A percentile compares a stretch with the other conserved stretches of the same genome.
These are phyloP conservation scores for Pissodes strobi DNA, from an alignment of 1,140 invertebrate species.

Conservation along the genomic window DNA sequence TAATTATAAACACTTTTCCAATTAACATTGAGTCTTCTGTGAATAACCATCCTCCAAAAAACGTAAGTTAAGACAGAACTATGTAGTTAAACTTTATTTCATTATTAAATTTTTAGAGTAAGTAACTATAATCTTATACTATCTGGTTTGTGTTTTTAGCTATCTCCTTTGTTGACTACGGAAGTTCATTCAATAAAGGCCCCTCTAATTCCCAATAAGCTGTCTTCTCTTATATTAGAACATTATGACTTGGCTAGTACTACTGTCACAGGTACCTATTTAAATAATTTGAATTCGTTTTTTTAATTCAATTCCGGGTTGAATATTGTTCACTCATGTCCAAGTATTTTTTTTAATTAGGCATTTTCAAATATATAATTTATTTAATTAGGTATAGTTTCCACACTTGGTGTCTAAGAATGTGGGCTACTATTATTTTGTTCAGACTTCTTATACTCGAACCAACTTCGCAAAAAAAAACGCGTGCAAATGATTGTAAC, in stretches of 20 bases:
- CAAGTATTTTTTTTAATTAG: too few relatives aligned
- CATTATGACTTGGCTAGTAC: slow-evolving; percentile 94
- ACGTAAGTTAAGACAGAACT: slow-evolving; percentile 21
- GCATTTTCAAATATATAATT: too few relatives aligned
- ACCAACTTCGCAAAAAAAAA: too few relatives aligned
- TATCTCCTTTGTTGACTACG: slow-evolving; percentile 67
- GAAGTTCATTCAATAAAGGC: slow-evolving; percentile 75
- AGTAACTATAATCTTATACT: background rate
- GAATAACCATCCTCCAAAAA: slow-evolving; percentile 65
- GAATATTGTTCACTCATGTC: background rate
- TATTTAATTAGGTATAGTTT: too few relatives aligned
- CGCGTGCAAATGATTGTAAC: too few relatives aligned
- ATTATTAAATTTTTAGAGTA: background rate
- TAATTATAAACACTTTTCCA: slow-evolving; percentile 86
- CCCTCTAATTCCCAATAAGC: slow-evolving; percentile 64
- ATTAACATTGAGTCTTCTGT: slow-evolving; percentile 76
- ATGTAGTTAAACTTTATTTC: background rate
- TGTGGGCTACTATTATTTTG: too few relatives aligned
- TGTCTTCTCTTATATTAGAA: slow-evolving; percentile 75
- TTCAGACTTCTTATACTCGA: too few relatives aligned
- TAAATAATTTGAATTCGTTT: too few relatives aligned
- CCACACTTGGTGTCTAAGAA: too few relatives aligned
- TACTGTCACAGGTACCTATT: slow-evolving; percentile 87
- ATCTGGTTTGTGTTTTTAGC: slow-evolving; percentile 53
- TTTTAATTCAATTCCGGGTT: too few relatives aligned